A percentile compares a stretch with the other conserved stretches of the same genome.
Evolutionary conservation across 2,888 invertebrate species (phyloP).

Genomic region (Keiferia lycopersicella): DNA sequence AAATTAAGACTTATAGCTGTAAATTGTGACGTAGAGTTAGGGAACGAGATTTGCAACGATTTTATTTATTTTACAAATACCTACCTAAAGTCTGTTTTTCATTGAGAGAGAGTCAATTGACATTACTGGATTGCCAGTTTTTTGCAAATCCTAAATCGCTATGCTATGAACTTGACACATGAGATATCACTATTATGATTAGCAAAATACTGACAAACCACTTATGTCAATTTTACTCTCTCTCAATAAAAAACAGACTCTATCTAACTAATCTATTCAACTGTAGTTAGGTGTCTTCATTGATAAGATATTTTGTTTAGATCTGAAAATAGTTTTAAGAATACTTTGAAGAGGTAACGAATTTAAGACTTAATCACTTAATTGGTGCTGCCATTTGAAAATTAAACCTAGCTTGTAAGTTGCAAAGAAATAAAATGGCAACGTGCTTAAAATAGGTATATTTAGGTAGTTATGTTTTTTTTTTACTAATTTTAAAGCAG

Average conservation of each 20-base stretch:
- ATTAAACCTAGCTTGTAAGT: neutral
- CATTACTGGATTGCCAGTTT: no score
- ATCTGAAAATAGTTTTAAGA: slow-evolving; percentile 23
- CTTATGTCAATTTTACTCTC: no score
- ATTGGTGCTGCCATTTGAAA: slow-evolving; percentile 23
- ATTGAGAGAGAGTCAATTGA: no score
- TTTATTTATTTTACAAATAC: slow-evolving; percentile 25
- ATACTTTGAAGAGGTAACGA: neutral
- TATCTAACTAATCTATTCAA: no score
- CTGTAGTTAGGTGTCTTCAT: neutral
- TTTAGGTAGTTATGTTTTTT: no score
- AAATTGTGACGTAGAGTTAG: slow-evolving; percentile 15
- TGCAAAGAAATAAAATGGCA: slow-evolving; percentile 26
- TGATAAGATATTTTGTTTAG: slow-evolving; percentile 15
- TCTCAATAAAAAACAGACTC: no score
- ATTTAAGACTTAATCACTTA: neutral
- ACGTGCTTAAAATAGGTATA: slow-evolving; percentile 27
- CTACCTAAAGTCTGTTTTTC: no score
- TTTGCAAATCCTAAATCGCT: no score
- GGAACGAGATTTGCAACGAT: slow-evolving; percentile 20
- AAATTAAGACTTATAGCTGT: slow-evolving; percentile 15
- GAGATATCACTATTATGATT: no score
- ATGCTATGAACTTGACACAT: no score
- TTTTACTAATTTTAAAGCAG: no score
- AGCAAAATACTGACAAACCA: no score